Evolutionary conservation across 2,113 vertebrate species (phyloP), one percentile per base, ranked within the genome.

Genomic region (Regulus satrapa): DNA sequence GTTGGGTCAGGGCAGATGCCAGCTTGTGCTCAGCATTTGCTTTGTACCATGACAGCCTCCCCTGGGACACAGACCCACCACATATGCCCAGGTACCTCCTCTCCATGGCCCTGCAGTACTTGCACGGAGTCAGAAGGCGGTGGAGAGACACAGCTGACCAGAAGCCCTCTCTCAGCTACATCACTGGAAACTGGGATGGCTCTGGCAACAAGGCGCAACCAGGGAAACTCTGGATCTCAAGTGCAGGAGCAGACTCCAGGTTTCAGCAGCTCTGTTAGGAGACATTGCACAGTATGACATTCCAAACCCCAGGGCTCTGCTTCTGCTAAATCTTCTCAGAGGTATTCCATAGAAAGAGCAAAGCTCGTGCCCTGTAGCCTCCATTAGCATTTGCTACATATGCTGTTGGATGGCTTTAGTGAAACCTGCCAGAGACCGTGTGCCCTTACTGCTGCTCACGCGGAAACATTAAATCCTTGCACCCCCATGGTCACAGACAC

Each of bases 11-110:
- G 58, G 18, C 51, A 78, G 63, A 54, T 1, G 4, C 34, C 73
- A 72, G 43, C 24, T 55, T 2, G 1, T 24, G 54, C 32, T 46
- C 0, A 0, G 72, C 31, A 3, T 10, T 32, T 10, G 5, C n/a
- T 67, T 12, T 15, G 21, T 21, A 8, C 14, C 9, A 20, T 36
- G 45, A 55, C 14, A 43, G 5, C 17, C 25, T 66, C 26, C 16
- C 29, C 14, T 3, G 11, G 40, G 40, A 61, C 46, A 34, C 1
- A 2, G 64, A 64, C 21, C 21, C n/a, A 18, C 5, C 2, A 58
- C n/a, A 11, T 1, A 5, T 0, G 10, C 13, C 23, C 32, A 5
- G 21, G 26, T 29, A 6, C 23, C 36, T 26, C 17, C 52, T 62
- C 61, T n/a, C 56, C 0, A 0, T 32, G 23, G 7, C 18, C 52